These are phyloP conservation scores for Lasiommata megera DNA, from an alignment of 2,888 invertebrate genomes.

Conservation along the genomic window DNA sequence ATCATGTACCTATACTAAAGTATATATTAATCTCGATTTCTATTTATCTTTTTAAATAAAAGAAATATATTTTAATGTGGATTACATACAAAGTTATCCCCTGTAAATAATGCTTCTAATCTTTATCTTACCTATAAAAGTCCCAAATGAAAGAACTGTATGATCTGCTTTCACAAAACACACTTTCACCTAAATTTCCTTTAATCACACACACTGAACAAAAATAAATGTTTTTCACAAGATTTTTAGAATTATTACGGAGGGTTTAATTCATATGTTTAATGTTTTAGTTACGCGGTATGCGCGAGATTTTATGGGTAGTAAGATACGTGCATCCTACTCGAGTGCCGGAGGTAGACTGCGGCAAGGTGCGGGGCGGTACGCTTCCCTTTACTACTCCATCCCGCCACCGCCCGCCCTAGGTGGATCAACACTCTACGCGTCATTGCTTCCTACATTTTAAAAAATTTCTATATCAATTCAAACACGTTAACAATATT, in stretches of 20 bases:
- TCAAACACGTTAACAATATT: conserved; percentile 5
- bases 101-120: background rate
- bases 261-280: conserved; percentile 41
- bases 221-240: conserved; percentile 10
- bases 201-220: conserved; percentile 28
- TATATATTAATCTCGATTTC: too few species aligned
- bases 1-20: too few species aligned
- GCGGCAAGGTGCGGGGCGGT: conserved; percentile 43
- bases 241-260: conserved; percentile 12
- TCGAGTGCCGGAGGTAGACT: conserved; percentile 46
- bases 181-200: conserved; percentile 27
- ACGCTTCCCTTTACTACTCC: conserved; percentile 36
- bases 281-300: conserved; percentile 30
- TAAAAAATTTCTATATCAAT: conserved; percentile 27
- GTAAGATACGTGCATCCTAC: conserved; percentile 31
- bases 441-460: conserved; percentile 29
- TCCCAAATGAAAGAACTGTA: conserved; percentile 24
- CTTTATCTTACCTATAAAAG: conserved; percentile 35
- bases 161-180: conserved; percentile 30
- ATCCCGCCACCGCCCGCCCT: conserved; percentile 50
- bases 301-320: conserved; percentile 24
- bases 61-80: too few species aligned
- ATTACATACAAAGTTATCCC: too few species aligned
- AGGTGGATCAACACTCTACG: conserved; percentile 33
- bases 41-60: too few species aligned